Evolutionary conservation across 2,888 invertebrate genomes (phyloP).

Genomic region (Ectemnius continuus): DNA sequence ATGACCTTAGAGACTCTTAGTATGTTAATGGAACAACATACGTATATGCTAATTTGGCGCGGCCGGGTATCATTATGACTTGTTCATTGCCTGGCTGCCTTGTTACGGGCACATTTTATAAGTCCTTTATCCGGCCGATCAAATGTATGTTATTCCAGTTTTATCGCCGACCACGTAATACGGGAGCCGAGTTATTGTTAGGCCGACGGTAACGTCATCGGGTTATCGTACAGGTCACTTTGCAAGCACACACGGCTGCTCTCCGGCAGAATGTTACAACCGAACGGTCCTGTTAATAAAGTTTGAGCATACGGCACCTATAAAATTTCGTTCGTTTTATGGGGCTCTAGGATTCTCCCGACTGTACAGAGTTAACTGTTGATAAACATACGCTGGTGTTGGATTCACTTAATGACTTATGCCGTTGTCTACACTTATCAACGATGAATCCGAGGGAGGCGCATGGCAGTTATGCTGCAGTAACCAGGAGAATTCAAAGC

Average conservation of each 20-base stretch:
- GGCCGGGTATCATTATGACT: too few relatives aligned
- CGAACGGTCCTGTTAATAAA: constrained; percentile 14
- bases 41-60: too few relatives aligned
- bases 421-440: too few relatives aligned
- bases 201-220: constrained; percentile 1
- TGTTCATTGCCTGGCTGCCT: not conserved
- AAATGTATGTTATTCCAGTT: constrained; percentile 18
- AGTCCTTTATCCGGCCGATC: not conserved
- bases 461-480: too few relatives aligned
- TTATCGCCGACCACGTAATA: not conserved
- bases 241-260: not conserved
- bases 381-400: constrained; percentile 11
- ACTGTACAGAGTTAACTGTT: constrained; percentile 8
- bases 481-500: too few relatives aligned
- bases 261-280: constrained; percentile 13
- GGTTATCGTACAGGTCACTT: constrained; percentile 15
- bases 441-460: too few relatives aligned
- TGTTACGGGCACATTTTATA: not conserved
- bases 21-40: too few relatives aligned
- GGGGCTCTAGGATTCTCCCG: not conserved
- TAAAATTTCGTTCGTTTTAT: constrained; percentile 33
- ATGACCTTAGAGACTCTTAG: too few relatives aligned
- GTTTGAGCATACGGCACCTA: constrained; percentile 28
- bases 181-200: not conserved
- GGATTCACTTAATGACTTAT: too few relatives aligned